Percentiles rank a stretch among this genome's conserved stretches.
Evolutionary conservation across 2,113 vertebrate species (phyloP).

Genomic region (Eulacestoma nigropectus): DNA sequence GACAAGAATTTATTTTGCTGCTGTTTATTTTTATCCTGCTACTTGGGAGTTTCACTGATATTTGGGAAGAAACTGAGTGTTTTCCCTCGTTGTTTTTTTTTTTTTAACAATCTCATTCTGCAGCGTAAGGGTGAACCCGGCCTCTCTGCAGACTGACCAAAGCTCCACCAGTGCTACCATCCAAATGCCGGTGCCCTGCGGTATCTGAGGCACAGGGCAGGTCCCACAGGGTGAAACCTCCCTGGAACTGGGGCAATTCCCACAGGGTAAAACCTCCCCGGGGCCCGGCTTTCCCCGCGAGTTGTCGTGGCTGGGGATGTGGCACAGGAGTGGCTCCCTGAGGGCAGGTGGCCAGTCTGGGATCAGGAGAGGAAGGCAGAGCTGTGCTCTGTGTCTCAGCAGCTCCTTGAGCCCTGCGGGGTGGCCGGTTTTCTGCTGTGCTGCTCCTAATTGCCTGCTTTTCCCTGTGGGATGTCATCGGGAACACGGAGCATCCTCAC

Average conservation of each 20-base stretch:
- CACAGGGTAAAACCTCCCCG: neutral
- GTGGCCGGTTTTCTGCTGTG: accelerated
- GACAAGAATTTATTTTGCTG: neutral
- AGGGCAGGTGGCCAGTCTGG: neutral
- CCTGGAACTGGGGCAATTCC: neutral
- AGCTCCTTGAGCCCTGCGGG: neutral
- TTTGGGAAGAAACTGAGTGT: neutral
- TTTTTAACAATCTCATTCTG: neutral
- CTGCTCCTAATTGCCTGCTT: neutral
- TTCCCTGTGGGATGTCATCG: accelerated
- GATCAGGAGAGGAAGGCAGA: neutral
- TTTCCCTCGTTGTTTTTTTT: accelerated
- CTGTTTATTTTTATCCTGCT: neutral
- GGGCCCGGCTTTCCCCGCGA: neutral
- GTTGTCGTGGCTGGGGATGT: neutral
- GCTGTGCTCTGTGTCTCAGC: neutral
- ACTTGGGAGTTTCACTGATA: accelerated
- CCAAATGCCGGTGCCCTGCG: neutral
- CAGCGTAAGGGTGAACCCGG: accelerated
- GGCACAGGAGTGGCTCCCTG: accelerated
- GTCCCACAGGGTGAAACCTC: neutral
- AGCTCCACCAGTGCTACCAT: neutral
- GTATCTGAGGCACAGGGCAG: neutral
- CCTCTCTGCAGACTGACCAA: neutral
- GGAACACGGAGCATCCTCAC: neutral